Evolutionary conservation across 2,797 vertebrate genomes (phyloP).

Genomic region (Clarias pachynema): DNA sequence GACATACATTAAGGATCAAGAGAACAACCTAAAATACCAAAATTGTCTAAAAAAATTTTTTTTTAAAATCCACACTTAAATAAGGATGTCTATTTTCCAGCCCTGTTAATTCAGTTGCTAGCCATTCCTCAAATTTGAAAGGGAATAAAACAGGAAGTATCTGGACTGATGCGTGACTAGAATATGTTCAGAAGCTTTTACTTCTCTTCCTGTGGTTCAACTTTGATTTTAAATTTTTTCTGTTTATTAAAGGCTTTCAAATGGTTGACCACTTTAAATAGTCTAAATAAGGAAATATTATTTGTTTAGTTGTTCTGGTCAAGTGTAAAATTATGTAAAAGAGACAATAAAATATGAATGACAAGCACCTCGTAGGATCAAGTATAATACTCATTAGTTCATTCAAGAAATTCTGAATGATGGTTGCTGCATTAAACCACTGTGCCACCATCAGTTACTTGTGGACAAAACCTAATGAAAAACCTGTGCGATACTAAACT

Average conservation of each 20-base stretch:
- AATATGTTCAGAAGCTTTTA: not conserved
- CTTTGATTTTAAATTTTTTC: not conserved
- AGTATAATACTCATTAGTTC: not conserved
- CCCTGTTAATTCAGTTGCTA: not conserved
- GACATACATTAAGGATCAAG: not conserved
- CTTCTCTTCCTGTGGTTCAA: not conserved
- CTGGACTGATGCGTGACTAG: not conserved
- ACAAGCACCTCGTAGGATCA: not conserved
- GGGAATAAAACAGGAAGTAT: not conserved
- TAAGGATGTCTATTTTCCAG: not conserved
- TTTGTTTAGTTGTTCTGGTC: not conserved
- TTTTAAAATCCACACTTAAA: not conserved
- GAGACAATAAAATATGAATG: not conserved
- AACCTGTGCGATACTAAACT: not conserved
- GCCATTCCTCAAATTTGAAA: not conserved
- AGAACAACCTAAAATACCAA: not conserved
- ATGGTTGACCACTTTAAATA: not conserved
- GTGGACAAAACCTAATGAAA: not conserved
- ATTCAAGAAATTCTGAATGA: too few species aligned
- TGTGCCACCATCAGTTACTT: too few species aligned
- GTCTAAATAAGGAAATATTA: not conserved
- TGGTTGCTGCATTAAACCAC: too few species aligned
- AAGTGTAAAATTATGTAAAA: not conserved
- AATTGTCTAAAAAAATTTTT: too few species aligned
- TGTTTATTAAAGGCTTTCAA: not conserved